Percentiles rank a stretch among this genome's conserved stretches.
These are phyloP conservation scores for Clarias fuscus DNA, from an alignment of 2,797 vertebrate genomes.

Conservation along the genomic window DNA sequence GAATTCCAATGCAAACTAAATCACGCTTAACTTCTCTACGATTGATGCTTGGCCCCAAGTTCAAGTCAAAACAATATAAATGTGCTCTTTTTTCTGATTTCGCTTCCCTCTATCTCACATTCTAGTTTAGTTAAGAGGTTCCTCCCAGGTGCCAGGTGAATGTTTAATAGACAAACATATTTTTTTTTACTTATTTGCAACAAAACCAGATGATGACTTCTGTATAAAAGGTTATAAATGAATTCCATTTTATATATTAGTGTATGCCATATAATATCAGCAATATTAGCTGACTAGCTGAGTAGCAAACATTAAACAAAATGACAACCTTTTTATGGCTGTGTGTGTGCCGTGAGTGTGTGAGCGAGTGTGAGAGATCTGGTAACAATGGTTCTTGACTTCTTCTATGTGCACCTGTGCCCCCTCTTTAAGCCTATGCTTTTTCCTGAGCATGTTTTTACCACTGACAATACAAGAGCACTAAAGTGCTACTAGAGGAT, in stretches of 20 bases:
- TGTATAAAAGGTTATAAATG: background rate
- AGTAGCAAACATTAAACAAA: background rate
- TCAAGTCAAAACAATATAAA: constrained; percentile 55
- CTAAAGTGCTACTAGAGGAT: constrained; percentile 32
- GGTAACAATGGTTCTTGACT: constrained; percentile 38
- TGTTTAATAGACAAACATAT: constrained; percentile 30
- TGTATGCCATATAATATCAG: background rate
- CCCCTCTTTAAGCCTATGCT: constrained; percentile 31
- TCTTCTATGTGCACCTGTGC: constrained; percentile 47
- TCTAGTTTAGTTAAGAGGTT: constrained; percentile 28
- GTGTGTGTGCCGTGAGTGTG: background rate
- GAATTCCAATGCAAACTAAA: constrained; percentile 58
- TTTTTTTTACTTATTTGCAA: constrained; percentile 25
- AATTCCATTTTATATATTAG: background rate
- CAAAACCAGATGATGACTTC: background rate
- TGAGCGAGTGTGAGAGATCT: background rate
- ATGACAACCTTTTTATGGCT: background rate
- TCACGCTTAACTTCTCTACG: constrained; percentile 56
- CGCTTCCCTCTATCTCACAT: constrained; percentile 22
- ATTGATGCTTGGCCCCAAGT: constrained; percentile 55
- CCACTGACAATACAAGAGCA: constrained; percentile 32
- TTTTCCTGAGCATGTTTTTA: constrained; percentile 37
- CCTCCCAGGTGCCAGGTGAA: constrained; percentile 21
- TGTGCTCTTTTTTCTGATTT: constrained; percentile 35
- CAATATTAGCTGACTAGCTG: background rate